phyloP scores from a whole-genome alignment of 2,113 vertebrate species.

The Sula dactylatra region DNA sequence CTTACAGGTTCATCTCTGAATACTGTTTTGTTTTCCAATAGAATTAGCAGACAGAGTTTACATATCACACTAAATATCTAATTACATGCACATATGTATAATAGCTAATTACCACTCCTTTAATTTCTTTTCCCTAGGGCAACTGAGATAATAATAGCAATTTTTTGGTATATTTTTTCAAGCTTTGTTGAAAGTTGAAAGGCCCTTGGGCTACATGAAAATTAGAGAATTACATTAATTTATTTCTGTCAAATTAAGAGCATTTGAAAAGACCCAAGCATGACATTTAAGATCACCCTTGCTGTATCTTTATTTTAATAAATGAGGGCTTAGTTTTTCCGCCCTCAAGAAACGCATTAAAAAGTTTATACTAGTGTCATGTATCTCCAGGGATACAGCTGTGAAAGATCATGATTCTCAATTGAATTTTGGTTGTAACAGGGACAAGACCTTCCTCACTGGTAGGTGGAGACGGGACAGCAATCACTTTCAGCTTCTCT shows the following conservation, averaged over 20 bases:
- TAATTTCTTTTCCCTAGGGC: background rate
- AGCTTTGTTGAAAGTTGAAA: background rate
- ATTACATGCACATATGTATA: constrained; percentile 23
- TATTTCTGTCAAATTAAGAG: background rate
- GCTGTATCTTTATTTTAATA: background rate
- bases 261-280: background rate
- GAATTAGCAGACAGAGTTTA: constrained; percentile 11
- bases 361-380: background rate
- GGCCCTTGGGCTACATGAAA: background rate
- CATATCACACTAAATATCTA: constrained; percentile 34
- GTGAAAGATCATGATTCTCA: background rate
- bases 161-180: background rate
- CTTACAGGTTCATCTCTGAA: background rate
- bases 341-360: background rate
- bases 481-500: background rate
- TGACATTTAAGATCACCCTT: background rate
- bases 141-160: background rate
- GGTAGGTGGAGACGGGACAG: background rate
- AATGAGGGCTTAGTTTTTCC: background rate
- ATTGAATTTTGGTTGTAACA: background rate
- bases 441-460: background rate
- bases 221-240: background rate
- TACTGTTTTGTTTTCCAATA: background rate
- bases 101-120: constrained; percentile 33
- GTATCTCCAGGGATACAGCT: background rate